These are phyloP conservation scores for Chouioia cunea DNA, from an alignment of 2,888 invertebrate species.

Conservation along the genomic window DNA sequence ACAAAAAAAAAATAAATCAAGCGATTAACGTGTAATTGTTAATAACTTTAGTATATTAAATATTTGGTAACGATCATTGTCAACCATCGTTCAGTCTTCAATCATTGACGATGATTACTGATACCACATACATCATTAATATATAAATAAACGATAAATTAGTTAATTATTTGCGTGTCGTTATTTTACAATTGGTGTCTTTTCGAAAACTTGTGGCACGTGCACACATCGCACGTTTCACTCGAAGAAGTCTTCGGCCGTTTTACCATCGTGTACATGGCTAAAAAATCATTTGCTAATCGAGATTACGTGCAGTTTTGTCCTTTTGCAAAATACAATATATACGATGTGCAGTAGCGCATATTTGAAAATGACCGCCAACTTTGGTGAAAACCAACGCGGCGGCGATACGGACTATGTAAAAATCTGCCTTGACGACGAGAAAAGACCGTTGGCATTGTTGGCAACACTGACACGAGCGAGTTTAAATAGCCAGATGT, in stretches of 20 bases:
- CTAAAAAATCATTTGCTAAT: constrained; percentile 10
- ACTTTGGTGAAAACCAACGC: no score
- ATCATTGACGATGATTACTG: constrained; percentile 45
- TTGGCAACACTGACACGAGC: neutral
- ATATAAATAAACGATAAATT: constrained; percentile 48
- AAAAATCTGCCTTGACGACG: no score
- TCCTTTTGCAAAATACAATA: no score
- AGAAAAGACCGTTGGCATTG: neutral
- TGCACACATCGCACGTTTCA: no score
- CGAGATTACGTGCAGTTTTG: constrained; percentile 16
- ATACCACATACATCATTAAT: constrained; percentile 46
- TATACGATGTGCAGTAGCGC: no score
- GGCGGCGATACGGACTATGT: no score
- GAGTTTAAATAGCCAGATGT: neutral
- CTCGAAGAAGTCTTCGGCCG: no score
- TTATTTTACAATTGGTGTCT: no score
- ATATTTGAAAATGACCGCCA: no score
- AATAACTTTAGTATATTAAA: constrained; percentile 44
- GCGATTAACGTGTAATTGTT: constrained; percentile 45
- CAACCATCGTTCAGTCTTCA: constrained; percentile 41
- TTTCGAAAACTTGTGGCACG: no score
- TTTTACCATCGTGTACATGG: constrained; percentile 11
- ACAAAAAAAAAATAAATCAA: constrained; percentile 22
- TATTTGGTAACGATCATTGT: constrained; percentile 46
- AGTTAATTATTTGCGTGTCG: constrained; percentile 41